Conservation (phyloP, 2,797 vertebrate species). For the Sebastes itinus region DNA sequence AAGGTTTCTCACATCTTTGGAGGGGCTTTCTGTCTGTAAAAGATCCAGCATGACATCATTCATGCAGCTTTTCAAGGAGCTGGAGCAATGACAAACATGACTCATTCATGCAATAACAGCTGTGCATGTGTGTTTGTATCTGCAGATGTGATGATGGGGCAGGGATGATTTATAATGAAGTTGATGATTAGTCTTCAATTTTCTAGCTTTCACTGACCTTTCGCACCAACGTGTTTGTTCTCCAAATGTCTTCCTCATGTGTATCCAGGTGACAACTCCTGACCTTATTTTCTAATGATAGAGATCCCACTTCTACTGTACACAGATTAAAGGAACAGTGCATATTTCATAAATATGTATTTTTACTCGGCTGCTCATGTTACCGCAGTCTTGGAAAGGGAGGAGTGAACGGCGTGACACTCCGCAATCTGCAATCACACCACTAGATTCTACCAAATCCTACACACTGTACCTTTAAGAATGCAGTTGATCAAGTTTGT, state of each 20-base stretch:
- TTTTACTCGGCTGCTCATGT: too few relatives aligned
- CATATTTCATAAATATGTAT: too few relatives aligned
- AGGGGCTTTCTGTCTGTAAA: constrained; percentile 9
- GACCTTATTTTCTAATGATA: not conserved
- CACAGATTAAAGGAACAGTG: not conserved
- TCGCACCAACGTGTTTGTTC: not conserved
- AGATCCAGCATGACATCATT: constrained; percentile 22
- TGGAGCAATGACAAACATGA: constrained; percentile 40
- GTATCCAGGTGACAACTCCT: not conserved
- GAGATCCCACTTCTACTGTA: not conserved
- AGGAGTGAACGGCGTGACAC: too few relatives aligned
- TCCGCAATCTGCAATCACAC: too few relatives aligned
- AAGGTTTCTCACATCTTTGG: not conserved
- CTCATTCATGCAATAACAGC: constrained; percentile 40
- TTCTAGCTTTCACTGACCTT: not conserved
- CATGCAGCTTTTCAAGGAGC: constrained; percentile 39
- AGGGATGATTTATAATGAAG: not conserved
- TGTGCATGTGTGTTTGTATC: constrained; percentile 4
- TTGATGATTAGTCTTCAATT: not conserved
- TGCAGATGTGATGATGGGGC: constrained; percentile 1
- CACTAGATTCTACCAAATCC: too few relatives aligned
- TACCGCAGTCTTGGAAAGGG: too few relatives aligned
- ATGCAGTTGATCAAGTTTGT: not conserved
- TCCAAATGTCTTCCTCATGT: not conserved
- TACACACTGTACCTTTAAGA: not conserved